A percentile compares a stretch with the other conserved stretches of the same genome.
Evolutionary conservation across 1,140 invertebrate species (phyloP).

Genomic region (Paraescarpia echinospica): DNA sequence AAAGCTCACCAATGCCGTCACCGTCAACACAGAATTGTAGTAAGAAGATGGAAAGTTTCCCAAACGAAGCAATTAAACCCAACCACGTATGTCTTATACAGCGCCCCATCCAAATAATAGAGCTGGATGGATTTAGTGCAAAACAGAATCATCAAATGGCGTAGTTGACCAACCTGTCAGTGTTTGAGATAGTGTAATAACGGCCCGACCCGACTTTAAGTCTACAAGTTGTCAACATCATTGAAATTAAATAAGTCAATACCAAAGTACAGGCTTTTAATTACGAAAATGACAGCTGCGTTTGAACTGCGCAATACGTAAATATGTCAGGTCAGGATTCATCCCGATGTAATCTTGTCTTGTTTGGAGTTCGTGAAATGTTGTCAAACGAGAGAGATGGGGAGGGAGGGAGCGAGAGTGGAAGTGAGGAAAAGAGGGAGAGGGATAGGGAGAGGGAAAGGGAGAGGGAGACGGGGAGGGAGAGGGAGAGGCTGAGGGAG

Average conservation of each 20-base stretch:
- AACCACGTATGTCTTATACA: neutral
- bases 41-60: neutral
- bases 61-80: neutral
- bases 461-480: too few species aligned
- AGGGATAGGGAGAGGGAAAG: too few species aligned
- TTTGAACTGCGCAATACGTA: neutral
- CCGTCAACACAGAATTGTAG: neutral
- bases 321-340: neutral
- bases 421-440: too few species aligned
- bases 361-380: neutral
- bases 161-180: neutral
- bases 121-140: too few species aligned
- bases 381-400: neutral
- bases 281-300: neutral
- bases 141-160: neutral
- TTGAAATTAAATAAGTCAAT: slow-evolving; percentile 13
- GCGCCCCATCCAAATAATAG: neutral
- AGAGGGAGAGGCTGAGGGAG: too few species aligned
- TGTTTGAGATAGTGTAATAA: neutral
- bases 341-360: neutral
- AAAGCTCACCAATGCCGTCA: neutral
- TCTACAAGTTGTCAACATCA: neutral
- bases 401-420: too few species aligned
- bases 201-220: neutral
- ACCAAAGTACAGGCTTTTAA: neutral